phyloP scores from a whole-genome alignment of 2,888 invertebrate genomes.

The Drosophila pseudotakahashii region DNA sequence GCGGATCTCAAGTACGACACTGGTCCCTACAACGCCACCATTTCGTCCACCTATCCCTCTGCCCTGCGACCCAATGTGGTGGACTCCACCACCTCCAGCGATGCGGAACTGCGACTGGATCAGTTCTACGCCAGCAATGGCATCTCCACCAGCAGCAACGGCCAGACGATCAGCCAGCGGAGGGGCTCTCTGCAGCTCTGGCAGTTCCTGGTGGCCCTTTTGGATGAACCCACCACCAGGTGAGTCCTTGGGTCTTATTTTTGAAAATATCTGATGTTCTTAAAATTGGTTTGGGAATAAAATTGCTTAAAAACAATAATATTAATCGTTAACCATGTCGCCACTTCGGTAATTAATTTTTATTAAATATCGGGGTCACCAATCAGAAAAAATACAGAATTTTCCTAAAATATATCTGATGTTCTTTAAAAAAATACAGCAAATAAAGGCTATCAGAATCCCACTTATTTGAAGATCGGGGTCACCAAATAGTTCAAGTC shows the following conservation, averaged over 20 bases:
- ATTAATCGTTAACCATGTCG: too few relatives aligned
- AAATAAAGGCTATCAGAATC: too few relatives aligned
- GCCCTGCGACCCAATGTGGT: slow-evolving; percentile 74
- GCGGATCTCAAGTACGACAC: slow-evolving; percentile 81
- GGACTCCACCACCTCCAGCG: slow-evolving; percentile 83
- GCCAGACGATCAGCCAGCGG: slow-evolving; percentile 85
- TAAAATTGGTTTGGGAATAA: too few relatives aligned
- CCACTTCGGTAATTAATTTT: too few relatives aligned
- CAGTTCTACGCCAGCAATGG: slow-evolving; percentile 80
- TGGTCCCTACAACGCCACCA: slow-evolving; percentile 82
- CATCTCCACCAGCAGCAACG: slow-evolving; percentile 78
- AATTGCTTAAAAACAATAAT: too few relatives aligned
- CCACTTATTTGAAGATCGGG: too few relatives aligned
- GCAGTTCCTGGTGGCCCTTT: slow-evolving; percentile 95
- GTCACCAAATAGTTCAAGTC: too few relatives aligned
- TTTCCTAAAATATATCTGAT: too few relatives aligned
- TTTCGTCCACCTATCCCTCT: slow-evolving; percentile 82
- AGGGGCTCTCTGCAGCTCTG: slow-evolving; percentile 95
- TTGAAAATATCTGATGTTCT: too few relatives aligned
- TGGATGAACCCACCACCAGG: slow-evolving; percentile 88
- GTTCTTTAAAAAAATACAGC: too few relatives aligned
- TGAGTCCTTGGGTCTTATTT: too few relatives aligned
- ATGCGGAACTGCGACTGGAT: slow-evolving; percentile 82
- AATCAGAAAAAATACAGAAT: too few relatives aligned
- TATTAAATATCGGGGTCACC: neutral